Base-by-base conservation (phyloP, 1,140 invertebrate species). In the Leptinotarsa defecta region DNA sequence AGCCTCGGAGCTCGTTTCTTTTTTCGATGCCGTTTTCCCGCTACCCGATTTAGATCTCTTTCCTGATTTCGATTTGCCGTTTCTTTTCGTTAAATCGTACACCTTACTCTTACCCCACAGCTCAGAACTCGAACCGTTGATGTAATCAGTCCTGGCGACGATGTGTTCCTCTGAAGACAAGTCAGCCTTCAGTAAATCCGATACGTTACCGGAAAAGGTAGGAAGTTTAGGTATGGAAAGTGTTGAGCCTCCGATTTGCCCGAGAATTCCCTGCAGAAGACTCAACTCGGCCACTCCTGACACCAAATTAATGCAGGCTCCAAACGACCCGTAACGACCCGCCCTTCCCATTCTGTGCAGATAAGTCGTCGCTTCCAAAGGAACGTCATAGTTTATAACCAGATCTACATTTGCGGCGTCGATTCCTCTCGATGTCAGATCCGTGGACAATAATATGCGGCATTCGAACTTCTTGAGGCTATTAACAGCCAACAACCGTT, bases 271-370 rank as follows among this genome's bases (percentile, higher is more conserved):
- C 82, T 85, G 86, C 75, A 94, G 92, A 69, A 85, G 87, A 15
- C 82, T 76, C 64, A 89, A 71, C 82, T 94, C 92, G 65, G 88
- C 86, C 22, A 88, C 88, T 75, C 90, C 85, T 63, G 89, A 86
- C 20, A 92, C 81, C 71, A 94, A 88, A 77, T 89, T 92, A 27
- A 95, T 89, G 24, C 92, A 90, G 68, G 91, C 88, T 73, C 94
- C 94, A 82, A 89, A 88, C 19, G 93, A 92, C 1, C 95, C 95
- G 88, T 92, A 99, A 79, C 98, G 88, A 1, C 97, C 98, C 70
- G 96, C 96, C 81, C 97, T 89, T 6, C 98, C 98, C 83, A 98
- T 96, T 84, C 98, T 89, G 87, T 99, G 98, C 74, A 99, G 89
- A 89, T 99, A 99, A 3, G 95, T 98, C 72, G 94, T 91, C 80